Evolutionary conservation across 2,113 vertebrate genomes (phyloP).

Genomic region (Sorex fumeus): DNA sequence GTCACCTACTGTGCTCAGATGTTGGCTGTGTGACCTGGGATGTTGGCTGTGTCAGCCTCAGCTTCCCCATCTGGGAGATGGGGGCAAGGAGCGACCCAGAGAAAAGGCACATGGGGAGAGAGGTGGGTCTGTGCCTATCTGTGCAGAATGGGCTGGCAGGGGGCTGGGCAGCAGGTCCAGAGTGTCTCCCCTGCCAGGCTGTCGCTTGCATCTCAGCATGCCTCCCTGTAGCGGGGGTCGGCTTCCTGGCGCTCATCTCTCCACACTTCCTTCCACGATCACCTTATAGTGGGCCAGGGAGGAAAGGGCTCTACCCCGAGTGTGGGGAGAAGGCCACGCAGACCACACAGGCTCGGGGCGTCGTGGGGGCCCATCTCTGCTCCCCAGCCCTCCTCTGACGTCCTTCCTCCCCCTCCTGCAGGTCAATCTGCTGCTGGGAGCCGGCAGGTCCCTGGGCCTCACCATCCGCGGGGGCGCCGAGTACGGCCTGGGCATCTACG

Average conservation of each 20-base stretch:
- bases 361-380: background rate
- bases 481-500: constrained; percentile 97
- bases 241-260: background rate
- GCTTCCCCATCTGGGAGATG: background rate
- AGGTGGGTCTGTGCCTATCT: too few relatives aligned
- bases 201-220: background rate
- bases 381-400: background rate
- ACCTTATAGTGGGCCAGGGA: background rate
- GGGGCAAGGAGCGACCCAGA: background rate
- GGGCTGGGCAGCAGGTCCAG: too few relatives aligned
- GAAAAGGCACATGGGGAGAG: background rate
- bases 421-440: constrained; percentile 97
- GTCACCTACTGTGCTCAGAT: background rate
- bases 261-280: too few relatives aligned
- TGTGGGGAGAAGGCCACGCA: too few relatives aligned
- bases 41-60: background rate
- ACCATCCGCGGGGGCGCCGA: constrained; percentile 97
- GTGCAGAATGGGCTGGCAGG: too few relatives aligned
- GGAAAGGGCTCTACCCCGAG: background rate
- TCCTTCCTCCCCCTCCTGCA: constrained; percentile 77
- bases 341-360: too few relatives aligned
- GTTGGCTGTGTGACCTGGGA: background rate
- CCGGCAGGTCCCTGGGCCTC: constrained; percentile 96
- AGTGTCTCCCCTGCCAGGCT: background rate
- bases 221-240: background rate